phyloP scores from a whole-genome alignment of 2,113 vertebrate species.

The Pelmatolapia mariae region DNA sequence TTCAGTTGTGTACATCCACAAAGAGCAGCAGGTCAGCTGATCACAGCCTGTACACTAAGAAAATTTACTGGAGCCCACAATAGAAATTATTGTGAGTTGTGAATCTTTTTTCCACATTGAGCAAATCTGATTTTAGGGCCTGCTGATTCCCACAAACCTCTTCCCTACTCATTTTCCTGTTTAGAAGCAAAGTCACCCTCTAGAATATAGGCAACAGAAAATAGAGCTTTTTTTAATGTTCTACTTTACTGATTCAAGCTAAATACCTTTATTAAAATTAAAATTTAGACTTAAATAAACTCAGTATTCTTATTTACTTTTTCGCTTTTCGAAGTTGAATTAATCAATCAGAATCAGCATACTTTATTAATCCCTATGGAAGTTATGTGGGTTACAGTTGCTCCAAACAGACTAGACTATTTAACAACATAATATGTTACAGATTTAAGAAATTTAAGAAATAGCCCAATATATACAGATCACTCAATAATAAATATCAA shows the following conservation, averaged over 20 bases:
- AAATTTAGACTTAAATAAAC: neutral
- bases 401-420: neutral
- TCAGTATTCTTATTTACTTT: neutral
- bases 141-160: neutral
- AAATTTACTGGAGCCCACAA: neutral
- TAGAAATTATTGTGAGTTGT: neutral
- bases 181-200: neutral
- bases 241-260: fast-evolving
- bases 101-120: neutral
- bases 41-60: neutral
- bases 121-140: neutral
- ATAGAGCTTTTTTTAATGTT: neutral
- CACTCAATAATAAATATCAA: neutral
- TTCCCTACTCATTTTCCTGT: neutral
- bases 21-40: neutral
- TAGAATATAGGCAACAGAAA: neutral
- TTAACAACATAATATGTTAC: neutral
- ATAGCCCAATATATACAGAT: neutral
- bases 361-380: neutral
- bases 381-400: neutral
- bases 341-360: neutral
- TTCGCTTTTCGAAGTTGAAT: neutral
- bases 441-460: neutral
- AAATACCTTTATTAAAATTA: neutral
- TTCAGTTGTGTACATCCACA: neutral